Percentiles rank a stretch among this genome's conserved stretches.
Evolutionary conservation across 2,113 vertebrate species (phyloP).

Genomic region (Rhea pennata): DNA sequence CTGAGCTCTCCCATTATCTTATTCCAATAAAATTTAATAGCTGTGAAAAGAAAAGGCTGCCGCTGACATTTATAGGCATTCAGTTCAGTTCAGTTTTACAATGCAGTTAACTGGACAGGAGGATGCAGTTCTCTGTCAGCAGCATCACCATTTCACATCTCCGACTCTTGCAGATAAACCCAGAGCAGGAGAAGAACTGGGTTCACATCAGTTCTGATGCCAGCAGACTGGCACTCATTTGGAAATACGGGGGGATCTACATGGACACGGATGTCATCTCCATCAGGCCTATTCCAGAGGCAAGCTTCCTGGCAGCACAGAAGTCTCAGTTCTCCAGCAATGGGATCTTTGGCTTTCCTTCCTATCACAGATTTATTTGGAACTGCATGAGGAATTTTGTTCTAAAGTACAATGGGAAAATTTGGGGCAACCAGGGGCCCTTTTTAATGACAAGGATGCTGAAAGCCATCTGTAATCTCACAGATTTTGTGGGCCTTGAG

Average conservation of each 20-base stretch:
- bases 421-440: conserved; percentile 83
- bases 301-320: conserved; percentile 77
- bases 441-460: conserved; percentile 77
- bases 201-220: conserved; percentile 75
- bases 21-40: not conserved
- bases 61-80: not conserved
- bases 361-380: conserved; percentile 77
- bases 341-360: conserved; percentile 78
- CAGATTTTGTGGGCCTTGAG: conserved; percentile 54
- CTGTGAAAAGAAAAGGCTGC: not conserved
- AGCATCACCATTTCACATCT: not conserved
- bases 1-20: not conserved
- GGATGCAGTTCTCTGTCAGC: rapidly evolving
- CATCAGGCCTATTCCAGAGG: conserved; percentile 71
- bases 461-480: conserved; percentile 70
- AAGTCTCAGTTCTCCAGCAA: conserved; percentile 72
- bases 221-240: conserved; percentile 77
- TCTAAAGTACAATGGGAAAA: conserved; percentile 74
- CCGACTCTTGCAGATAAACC: conserved; percentile 57
- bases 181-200: conserved; percentile 72
- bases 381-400: conserved; percentile 81
- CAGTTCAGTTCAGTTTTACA: not conserved
- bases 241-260: conserved; percentile 82
- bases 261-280: conserved; percentile 84
- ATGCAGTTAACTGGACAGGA: rapidly evolving